Evolutionary conservation across 2,888 invertebrate species (phyloP).

Genomic region (Ommatoiulus sabulosus): DNA sequence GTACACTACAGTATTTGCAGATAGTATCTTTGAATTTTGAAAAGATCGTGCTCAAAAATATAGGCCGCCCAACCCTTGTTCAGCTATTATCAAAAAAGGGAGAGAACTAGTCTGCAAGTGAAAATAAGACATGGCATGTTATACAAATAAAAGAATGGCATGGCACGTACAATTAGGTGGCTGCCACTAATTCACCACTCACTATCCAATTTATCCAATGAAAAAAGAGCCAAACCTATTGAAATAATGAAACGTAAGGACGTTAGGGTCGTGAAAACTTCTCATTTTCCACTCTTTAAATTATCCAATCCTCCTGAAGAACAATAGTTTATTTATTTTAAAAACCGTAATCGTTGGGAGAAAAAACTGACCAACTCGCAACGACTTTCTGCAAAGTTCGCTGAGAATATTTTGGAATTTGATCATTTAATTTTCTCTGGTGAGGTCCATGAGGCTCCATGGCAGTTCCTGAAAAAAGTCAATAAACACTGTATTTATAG

Average conservation of each 20-base stretch:
- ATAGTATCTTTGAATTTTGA: too few relatives aligned
- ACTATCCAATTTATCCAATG: background rate
- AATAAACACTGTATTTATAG: background rate
- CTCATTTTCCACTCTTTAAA: background rate
- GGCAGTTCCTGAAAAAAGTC: background rate
- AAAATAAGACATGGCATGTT: background rate
- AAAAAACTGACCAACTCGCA: background rate
- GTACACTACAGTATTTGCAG: too few relatives aligned
- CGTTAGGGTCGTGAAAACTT: background rate
- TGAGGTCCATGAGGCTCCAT: background rate
- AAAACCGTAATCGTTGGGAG: background rate
- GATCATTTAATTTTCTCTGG: background rate
- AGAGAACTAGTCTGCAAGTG: background rate
- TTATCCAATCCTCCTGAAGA: background rate
- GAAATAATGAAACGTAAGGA: background rate
- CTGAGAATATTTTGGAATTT: background rate
- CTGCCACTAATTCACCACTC: background rate
- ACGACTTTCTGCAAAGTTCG: background rate
- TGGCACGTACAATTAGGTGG: background rate
- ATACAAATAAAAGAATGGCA: background rate
- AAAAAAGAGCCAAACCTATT: background rate
- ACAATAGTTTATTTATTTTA: background rate
- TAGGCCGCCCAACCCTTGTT: background rate
- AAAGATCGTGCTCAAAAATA: background rate
- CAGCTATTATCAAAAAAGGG: background rate